Base-by-base conservation (phyloP, 2,113 vertebrate species). In the Datnioides undecimradiatus region DNA sequence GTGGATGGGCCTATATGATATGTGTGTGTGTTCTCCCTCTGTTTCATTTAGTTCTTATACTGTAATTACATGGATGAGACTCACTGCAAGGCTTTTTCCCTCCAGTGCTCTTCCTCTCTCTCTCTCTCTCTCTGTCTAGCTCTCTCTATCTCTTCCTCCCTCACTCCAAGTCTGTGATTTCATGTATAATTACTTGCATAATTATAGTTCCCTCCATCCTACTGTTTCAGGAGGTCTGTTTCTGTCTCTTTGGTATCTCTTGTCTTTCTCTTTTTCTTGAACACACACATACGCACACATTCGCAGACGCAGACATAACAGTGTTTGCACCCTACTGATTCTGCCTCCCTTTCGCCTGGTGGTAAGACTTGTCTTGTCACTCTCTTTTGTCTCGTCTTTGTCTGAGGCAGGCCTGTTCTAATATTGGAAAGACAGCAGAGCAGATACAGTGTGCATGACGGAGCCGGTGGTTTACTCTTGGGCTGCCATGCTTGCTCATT, bases 151-250 rank as follows among this genome's bases (percentile, higher is more conserved):
- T 75, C 67, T 75, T 46, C 57, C 76, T 84, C 74, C 70, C 87
- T 86, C 80, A 73, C 81, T 86, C 86, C 74, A 74, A 84, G 68
- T 86, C 90, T 83, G 85, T 76, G 83, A 93, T 93, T 93, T 92
- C 87, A 92, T 93, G 91, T 92, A 94, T 94, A 94, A 94, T 95
- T 93, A 94, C 87, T 91, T 80, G 83, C 87, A 90, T 94, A 93
- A 94, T 95, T 93, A 94, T 91, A 91, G 86, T 90, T 92, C 89
- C 87, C 82, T 88, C 86, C 79, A 51, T 92, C 88, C 86, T 65
- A 88, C 90, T 90, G 87, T 91, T 94, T 88, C 90, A 80, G 87
- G 73, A 88, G 82, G 74, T 88, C 86, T 90, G 88, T 87, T 77
- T 91, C 82, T 77, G 71, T 86, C 75, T 88, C 68, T 73, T 46